Evolutionary conservation across 2,888 invertebrate genomes (phyloP).

Genomic region (Luffia ferchaultella): DNA sequence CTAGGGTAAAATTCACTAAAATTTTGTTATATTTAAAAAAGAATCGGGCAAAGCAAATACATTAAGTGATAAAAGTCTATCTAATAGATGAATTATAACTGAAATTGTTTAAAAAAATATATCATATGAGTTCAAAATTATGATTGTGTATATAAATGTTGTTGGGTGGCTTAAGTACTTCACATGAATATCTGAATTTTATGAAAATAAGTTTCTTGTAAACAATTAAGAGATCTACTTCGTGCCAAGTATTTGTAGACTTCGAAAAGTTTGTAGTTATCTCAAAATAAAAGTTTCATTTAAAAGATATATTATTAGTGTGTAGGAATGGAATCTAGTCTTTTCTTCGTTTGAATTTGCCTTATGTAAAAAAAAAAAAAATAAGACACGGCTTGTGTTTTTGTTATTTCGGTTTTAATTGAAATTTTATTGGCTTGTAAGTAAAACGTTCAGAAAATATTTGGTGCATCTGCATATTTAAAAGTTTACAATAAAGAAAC

Average conservation of each 20-base stretch:
- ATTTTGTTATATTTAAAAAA: not conserved
- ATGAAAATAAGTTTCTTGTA: not conserved
- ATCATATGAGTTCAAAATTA: not conserved
- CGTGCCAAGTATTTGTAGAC: not conserved
- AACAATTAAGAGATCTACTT: not conserved
- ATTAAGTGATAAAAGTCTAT: too few relatives aligned
- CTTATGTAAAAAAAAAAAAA: not conserved
- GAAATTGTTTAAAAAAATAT: not conserved
- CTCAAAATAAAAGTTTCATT: not conserved
- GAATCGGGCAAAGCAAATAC: too few relatives aligned
- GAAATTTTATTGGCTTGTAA: not conserved
- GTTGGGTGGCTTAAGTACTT: not conserved
- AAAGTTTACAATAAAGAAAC: not conserved
- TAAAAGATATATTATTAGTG: not conserved
- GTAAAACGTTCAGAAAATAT: not conserved
- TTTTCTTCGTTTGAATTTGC: not conserved
- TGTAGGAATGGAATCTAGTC: not conserved
- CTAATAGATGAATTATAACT: too few relatives aligned
- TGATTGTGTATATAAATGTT: not conserved
- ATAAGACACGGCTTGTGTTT: not conserved
- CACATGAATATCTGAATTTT: too few relatives aligned
- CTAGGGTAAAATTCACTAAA: not conserved
- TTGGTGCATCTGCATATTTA: too few relatives aligned
- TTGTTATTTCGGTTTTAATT: not conserved
- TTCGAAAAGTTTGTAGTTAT: not conserved